These are phyloP conservation scores for Trichonephila inaurata DNA, from an alignment of 1,140 invertebrate species.

Conservation along the genomic window DNA sequence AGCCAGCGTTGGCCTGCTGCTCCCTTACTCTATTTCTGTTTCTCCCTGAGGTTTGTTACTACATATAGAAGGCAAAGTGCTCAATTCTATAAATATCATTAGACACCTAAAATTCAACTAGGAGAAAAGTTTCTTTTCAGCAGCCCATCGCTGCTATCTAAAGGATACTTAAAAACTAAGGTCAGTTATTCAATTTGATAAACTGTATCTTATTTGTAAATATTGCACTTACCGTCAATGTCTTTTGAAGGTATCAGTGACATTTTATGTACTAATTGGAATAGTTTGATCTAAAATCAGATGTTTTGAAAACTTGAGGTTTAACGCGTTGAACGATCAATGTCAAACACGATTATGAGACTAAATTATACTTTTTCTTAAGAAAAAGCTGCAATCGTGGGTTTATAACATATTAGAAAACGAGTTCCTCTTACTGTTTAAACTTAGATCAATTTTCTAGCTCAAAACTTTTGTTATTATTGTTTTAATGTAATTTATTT, in stretches of 20 bases:
- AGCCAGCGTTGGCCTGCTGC: background rate
- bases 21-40: slow-evolving; percentile 58
- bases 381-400: too few species aligned
- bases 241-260: background rate
- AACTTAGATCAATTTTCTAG: too few species aligned
- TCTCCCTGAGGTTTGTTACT: slow-evolving; percentile 30
- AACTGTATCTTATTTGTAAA: background rate
- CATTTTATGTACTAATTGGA: too few species aligned
- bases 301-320: background rate
- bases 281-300: background rate
- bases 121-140: background rate
- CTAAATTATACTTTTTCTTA: too few species aligned
- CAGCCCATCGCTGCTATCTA: background rate
- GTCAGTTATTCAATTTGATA: background rate
- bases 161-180: background rate
- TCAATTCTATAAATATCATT: slow-evolving; percentile 59
- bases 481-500: too few species aligned
- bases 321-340: background rate
- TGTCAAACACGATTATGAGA: background rate
- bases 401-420: too few species aligned
- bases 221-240: background rate
- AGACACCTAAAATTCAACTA: background rate
- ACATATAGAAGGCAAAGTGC: background rate
- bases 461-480: too few species aligned
- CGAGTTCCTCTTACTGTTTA: too few species aligned